A percentile compares a stretch with the other conserved stretches of the same genome.
These are phyloP conservation scores for Dryadula phaetusa DNA, from an alignment of 2,888 invertebrate genomes.

Conservation along the genomic window DNA sequence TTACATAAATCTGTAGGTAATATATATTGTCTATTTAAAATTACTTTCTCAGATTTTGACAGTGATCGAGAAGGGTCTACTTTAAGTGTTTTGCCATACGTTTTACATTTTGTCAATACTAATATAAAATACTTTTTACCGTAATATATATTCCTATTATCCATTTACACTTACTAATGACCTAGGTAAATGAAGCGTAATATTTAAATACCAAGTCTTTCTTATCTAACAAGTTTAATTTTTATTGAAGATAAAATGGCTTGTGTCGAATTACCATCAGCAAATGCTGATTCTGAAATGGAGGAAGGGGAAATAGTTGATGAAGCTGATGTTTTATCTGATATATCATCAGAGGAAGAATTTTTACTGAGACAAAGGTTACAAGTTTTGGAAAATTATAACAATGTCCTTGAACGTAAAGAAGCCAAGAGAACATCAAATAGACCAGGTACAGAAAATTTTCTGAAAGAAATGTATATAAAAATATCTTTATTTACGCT, in stretches of 20 bases:
- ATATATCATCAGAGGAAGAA: constrained; percentile 80
- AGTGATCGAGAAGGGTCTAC: constrained; percentile 9
- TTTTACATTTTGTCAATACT: not conserved
- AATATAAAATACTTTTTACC: not conserved
- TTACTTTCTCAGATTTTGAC: constrained; percentile 11
- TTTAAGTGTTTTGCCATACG: constrained; percentile 1
- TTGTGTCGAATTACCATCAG: constrained; percentile 59
- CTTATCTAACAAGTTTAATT: not conserved
- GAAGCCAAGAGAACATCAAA: constrained; percentile 68
- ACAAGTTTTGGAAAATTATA: constrained; percentile 77
- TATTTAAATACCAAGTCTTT: not conserved
- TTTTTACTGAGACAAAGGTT: constrained; percentile 73
- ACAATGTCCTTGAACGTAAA: constrained; percentile 78
- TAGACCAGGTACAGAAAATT: constrained; percentile 63
- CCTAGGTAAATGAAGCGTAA: not conserved
- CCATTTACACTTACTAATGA: not conserved
- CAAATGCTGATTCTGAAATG: constrained; percentile 71
- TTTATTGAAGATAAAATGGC: constrained; percentile 55
- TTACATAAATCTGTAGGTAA: too few species aligned
- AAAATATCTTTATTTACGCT: too few species aligned
- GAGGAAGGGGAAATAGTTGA: constrained; percentile 81
- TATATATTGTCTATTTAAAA: not conserved
- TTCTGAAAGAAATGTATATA: not conserved
- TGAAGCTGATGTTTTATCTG: constrained; percentile 72
- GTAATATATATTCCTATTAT: constrained; percentile 6